Evolutionary conservation across 2,888 invertebrate genomes (phyloP).

Genomic region (Epicampocera succincta): DNA sequence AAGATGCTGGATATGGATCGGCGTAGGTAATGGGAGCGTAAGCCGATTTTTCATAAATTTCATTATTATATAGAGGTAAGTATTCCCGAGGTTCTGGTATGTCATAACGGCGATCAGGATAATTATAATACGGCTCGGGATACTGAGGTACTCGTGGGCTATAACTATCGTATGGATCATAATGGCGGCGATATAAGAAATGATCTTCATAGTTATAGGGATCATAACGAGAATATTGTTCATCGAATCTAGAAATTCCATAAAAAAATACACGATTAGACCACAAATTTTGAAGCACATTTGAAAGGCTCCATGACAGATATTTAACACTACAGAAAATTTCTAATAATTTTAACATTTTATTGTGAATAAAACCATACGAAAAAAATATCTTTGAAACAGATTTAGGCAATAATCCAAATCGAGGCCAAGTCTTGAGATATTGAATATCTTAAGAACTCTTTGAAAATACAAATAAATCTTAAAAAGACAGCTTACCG

Average conservation of each 20-base stretch:
- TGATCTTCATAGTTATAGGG: conserved; percentile 80
- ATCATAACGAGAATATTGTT: conserved; percentile 79
- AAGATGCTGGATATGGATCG: conserved; percentile 57
- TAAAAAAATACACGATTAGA: background rate
- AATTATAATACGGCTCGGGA: conserved; percentile 80
- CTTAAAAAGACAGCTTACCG: too few species aligned
- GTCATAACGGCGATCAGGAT: conserved; percentile 80
- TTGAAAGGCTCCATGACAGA: background rate
- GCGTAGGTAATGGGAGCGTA: conserved; percentile 71
- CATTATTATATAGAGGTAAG: conserved; percentile 76
- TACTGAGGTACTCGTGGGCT: conserved; percentile 79
- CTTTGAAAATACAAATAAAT: too few species aligned
- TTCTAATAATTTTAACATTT: too few species aligned
- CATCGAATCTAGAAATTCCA: conserved; percentile 77
- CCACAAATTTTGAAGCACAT: too few species aligned
- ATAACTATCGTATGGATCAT: conserved; percentile 80
- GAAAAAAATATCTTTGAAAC: too few species aligned
- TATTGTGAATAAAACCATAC: too few species aligned
- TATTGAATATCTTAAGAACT: too few species aligned
- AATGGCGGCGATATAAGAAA: conserved; percentile 79
- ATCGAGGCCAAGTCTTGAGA: too few species aligned
- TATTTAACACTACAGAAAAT: background rate
- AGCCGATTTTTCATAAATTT: conserved; percentile 78
- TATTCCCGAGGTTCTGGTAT: conserved; percentile 79
- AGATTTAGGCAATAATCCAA: too few species aligned